Percentiles rank a stretch among this genome's conserved stretches.
phyloP scores from a whole-genome alignment of 2,888 invertebrate genomes.

The Falcaria lacertinaria region DNA sequence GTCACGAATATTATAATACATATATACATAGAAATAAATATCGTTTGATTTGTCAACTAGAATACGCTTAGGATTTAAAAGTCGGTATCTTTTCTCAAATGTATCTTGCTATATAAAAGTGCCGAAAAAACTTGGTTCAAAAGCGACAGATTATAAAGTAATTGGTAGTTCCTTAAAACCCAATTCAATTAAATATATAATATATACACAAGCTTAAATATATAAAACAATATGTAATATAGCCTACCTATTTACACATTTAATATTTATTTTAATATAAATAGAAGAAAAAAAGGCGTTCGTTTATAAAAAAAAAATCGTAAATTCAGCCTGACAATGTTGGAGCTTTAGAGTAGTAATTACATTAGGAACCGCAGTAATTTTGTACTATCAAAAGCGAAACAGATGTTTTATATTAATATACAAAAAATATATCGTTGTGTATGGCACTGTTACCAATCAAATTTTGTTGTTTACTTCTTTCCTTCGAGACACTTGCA shows the following conservation, averaged over 20 bases:
- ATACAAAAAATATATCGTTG: constrained; percentile 14
- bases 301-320: constrained; percentile 5
- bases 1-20: constrained; percentile 1
- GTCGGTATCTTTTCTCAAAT: too few species aligned
- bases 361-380: constrained; percentile 40
- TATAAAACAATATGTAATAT: constrained; percentile 20
- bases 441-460: constrained; percentile 55
- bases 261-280: constrained; percentile 15
- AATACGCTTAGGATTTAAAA: too few species aligned
- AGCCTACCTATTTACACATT: constrained; percentile 50
- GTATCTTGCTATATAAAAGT: too few species aligned
- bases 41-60: too few species aligned
- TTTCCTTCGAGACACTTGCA: constrained; percentile 62
- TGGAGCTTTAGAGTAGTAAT: constrained; percentile 23
- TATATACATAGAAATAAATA: neutral
- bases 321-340: too few species aligned
- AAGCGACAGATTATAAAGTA: too few species aligned
- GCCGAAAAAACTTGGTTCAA: too few species aligned
- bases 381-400: constrained; percentile 26
- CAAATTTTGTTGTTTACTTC: constrained; percentile 6
- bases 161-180: constrained; percentile 17
- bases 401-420: constrained; percentile 14
- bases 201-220: constrained; percentile 9
- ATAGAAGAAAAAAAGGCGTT: constrained; percentile 21
- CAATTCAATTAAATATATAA: constrained; percentile 8